A percentile compares a stretch with the other conserved stretches of the same genome.
Conservation (phyloP, 30 jellyfish, hydroid and myxozoan species). For the Calvadosia cruxmelitensis region DNA sequence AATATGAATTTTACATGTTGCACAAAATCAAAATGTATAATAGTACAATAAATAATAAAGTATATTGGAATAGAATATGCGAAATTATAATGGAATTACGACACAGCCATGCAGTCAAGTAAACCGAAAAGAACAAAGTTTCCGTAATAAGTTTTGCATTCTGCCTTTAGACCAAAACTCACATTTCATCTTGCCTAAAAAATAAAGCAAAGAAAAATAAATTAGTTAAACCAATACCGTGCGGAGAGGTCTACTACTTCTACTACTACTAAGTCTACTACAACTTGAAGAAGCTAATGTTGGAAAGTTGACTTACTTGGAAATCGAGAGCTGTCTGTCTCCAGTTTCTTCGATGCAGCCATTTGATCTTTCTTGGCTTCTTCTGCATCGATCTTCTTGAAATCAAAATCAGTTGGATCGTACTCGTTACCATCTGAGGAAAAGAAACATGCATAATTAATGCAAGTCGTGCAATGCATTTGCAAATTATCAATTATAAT, state of each 20-base stretch:
- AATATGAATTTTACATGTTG: too few species aligned
- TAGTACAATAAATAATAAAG: too few species aligned
- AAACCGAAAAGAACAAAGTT: neutral
- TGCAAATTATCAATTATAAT: too few species aligned
- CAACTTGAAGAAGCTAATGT: neutral
- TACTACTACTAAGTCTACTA: too few species aligned
- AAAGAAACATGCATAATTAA: neutral
- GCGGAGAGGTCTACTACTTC: too few species aligned
- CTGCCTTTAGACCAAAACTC: too few species aligned
- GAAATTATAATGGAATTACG: too few species aligned
- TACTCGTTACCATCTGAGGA: conserved; percentile 60
- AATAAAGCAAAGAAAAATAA: neutral
- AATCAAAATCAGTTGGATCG: conserved; percentile 69
- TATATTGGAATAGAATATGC: too few species aligned
- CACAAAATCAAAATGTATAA: too few species aligned
- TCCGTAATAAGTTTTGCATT: too few species aligned
- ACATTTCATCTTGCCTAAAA: neutral
- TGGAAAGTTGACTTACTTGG: conserved; percentile 23
- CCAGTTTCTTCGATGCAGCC: conserved; percentile 15
- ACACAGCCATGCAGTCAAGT: neutral
- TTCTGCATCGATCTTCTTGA: conserved; percentile 62
- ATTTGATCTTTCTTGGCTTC: conserved; percentile 37
- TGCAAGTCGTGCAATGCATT: too few species aligned
- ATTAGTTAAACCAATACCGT: neutral
- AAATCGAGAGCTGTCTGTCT: conserved; percentile 24